Base-by-base conservation (phyloP, 1,140 invertebrate species). In the Copidosoma floridanum region DNA sequence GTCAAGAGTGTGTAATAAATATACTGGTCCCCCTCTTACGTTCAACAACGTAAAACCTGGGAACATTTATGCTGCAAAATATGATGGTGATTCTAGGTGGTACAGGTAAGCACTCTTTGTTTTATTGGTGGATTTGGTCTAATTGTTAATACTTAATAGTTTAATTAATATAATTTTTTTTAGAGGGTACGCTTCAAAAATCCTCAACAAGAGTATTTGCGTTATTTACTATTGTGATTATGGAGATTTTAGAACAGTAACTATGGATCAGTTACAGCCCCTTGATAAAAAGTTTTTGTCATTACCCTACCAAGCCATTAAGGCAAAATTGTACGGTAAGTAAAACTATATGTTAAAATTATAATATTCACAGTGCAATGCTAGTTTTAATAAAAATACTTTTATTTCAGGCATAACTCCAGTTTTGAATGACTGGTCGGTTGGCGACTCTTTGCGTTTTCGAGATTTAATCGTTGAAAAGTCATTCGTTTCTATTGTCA, bases 341-440 rank as follows among this genome's bases (percentile, higher is more conserved):
- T 70, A 24, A 26, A 56, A 2, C 44, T 62, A 55, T 56, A n/a
- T n/a, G n/a, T 12, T 52, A 5, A 37, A 44, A 20, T 38, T 16
- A 27, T 20, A 51, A 48, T 29, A 56, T 60, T 32, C 27, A 54
- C 5, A 35, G 21, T 21, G 10, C 6, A 16, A 1, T 20, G 6
- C 20, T 32, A 1, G 16, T 46, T 12, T 3, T 23, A 46, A n/a
- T 14, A 16, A 53, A 27, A 8, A 61, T 50, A 57, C 46, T 55
- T 53, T 53, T 59, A 23, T 48, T 21, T 50, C 12, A 55, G 6
- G 55, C 18, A 55, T 57, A 60, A 18, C 58, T 54, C 71, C 69
- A 85, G 84, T 82, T 60, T 80, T 85, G n/a, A 72, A 72, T 54
- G 84, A 85, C 71, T 86, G 84, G 84, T 71, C 78, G 3, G 82